Evolutionary conservation across 2,888 invertebrate species (phyloP).

Genomic region (Listrodromus nycthemerus): DNA sequence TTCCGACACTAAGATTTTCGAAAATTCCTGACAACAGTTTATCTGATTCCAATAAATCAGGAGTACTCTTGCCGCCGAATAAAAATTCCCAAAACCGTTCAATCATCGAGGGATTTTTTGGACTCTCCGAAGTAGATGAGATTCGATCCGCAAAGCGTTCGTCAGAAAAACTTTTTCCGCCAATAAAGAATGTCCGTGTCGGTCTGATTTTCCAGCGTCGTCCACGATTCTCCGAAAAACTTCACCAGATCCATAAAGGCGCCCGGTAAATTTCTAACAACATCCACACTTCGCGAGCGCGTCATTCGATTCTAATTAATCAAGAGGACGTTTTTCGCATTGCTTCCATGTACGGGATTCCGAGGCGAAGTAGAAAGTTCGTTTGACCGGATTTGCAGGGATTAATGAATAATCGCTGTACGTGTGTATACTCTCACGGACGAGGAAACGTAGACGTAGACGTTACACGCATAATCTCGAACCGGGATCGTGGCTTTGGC

Average conservation of each 20-base stretch:
- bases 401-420: not conserved
- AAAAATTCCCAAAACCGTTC: not conserved
- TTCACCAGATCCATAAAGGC: not conserved
- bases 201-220: not conserved
- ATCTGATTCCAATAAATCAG: not conserved
- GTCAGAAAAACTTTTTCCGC: not conserved
- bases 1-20: too few relatives aligned
- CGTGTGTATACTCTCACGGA: not conserved
- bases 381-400: slow-evolving; percentile 7
- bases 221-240: not conserved
- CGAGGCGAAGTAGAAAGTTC: not conserved
- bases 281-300: not conserved
- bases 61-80: not conserved
- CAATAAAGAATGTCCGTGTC: not conserved
- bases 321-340: not conserved
- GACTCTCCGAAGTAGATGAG: not conserved
- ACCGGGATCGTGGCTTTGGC: slow-evolving; percentile 36
- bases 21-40: too few relatives aligned
- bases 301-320: not conserved
- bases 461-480: slow-evolving; percentile 18
- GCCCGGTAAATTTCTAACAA: not conserved
- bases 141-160: too few relatives aligned
- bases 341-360: not conserved
- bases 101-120: not conserved
- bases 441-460: slow-evolving; percentile 16